Base-by-base conservation (phyloP, 92 coral and sea anemone genomes). In the Epizoanthus stellaris region DNA sequence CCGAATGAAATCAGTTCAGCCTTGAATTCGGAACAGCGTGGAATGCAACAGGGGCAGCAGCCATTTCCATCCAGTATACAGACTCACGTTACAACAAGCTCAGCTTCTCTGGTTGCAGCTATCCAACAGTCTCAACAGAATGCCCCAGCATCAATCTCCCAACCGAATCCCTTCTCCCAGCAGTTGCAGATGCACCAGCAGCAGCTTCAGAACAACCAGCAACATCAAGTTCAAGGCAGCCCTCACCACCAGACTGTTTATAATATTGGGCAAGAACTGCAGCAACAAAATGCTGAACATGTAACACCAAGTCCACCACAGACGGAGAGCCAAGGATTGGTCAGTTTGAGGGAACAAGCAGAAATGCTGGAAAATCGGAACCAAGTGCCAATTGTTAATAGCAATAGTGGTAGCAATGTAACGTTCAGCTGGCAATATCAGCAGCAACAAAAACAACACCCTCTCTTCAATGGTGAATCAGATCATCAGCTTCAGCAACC, bases 391-490 rank as follows among this genome's bases (percentile, higher is more conserved):
- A 71, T 64, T 3, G 77, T 73, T 56, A 82, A 90, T 76, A 76
- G 80, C 63, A 81, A 70, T 60, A 70, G 70, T 45, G 73, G 90
- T 45, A 90, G 90, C 30, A 88, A 13, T 79, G 83, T 79, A 43
- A 79, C 83, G 0, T 79, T 90, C 7, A 89, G 88, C 40, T 82
- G 90, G 81, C 90, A 86, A 57, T 68, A 82, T 40, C 85, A 75
- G 36, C 85, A 70, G 16, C 81, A 89, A 86, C 90, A 90, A 16
- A 89, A 90, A 20, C 93, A 87, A 23, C 93, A 90, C 67, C 88
- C 93, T 4, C 49, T 87, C 70, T 90, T 90, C 82, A 89, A 90
- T 87, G 93, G 93, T 54, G 93, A 87, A 16, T 63, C 82, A 23
- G 92, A 89, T 21, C 67, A 68, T 0, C 82, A 74, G 67, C 76